These are phyloP conservation scores for Coracopsis vasa DNA, from an alignment of 2,113 vertebrate genomes.

Conservation along the genomic window DNA sequence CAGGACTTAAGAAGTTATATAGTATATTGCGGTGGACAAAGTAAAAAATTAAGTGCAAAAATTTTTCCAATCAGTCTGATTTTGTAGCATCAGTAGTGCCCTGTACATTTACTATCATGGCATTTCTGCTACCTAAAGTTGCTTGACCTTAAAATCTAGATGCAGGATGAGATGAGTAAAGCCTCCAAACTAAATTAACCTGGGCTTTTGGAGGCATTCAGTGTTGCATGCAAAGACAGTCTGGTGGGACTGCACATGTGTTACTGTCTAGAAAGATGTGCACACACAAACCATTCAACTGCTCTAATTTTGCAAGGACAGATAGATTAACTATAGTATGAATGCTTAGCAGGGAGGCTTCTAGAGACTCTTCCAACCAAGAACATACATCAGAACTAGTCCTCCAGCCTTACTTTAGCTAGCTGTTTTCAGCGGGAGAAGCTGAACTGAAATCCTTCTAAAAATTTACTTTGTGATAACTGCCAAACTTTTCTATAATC, in stretches of 20 bases:
- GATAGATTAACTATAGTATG: rapidly evolving
- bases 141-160: not conserved
- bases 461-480: not conserved
- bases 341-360: not conserved
- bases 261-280: not conserved
- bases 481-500: not conserved
- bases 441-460: not conserved
- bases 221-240: not conserved
- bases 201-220: not conserved
- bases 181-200: rapidly evolving
- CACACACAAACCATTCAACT: not conserved
- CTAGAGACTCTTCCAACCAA: not conserved
- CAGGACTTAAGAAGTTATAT: not conserved
- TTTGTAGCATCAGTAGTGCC: not conserved
- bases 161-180: not conserved
- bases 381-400: too few relatives aligned
- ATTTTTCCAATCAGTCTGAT: not conserved
- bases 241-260: not conserved
- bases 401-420: not conserved
- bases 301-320: not conserved
- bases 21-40: not conserved
- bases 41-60: not conserved
- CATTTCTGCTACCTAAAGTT: not conserved
- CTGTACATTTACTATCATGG: rapidly evolving
- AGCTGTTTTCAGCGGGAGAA: not conserved